Percentiles rank a stretch among this genome's conserved stretches.
Conservation (phyloP, 1,140 invertebrate species). For the Sycobia sp. region DNA sequence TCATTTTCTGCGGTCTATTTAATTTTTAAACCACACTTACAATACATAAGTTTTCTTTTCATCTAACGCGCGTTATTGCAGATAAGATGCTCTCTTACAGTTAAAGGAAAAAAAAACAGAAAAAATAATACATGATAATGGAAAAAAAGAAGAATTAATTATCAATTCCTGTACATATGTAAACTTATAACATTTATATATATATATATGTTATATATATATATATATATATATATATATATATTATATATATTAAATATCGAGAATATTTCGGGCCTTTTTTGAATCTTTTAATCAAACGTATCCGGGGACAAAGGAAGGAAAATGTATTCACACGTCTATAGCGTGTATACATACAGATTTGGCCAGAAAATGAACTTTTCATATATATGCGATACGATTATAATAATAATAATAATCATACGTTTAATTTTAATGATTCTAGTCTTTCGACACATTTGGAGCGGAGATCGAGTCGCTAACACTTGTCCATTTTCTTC, state of each 20-base stretch:
- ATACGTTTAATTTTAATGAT: constrained; percentile 52
- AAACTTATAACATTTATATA: neutral
- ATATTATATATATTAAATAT: constrained; percentile 31
- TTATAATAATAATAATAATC: constrained; percentile 29
- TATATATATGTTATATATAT: constrained; percentile 16
- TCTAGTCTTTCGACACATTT: constrained; percentile 55
- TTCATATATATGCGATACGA: too few relatives aligned
- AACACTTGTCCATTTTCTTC: constrained; percentile 26
- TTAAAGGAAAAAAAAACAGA: constrained; percentile 30
- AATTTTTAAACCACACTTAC: constrained; percentile 24
- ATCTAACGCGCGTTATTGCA: constrained; percentile 12
- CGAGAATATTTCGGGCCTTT: constrained; percentile 38
- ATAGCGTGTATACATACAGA: constrained; percentile 19
- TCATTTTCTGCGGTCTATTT: constrained; percentile 29
- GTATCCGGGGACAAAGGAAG: too few relatives aligned
- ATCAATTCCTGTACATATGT: too few relatives aligned
- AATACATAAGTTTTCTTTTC: too few relatives aligned
- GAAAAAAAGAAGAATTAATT: too few relatives aligned
- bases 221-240: neutral
- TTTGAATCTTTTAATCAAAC: constrained; percentile 38
- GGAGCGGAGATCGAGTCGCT: constrained; percentile 45
- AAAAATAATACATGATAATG: too few relatives aligned
- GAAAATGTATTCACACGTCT: constrained; percentile 19
- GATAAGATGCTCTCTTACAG: constrained; percentile 22
- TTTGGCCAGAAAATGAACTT: constrained; percentile 5